Evolutionary conservation across 2,888 invertebrate genomes (phyloP).

Genomic region (Acrocera orbiculus): DNA sequence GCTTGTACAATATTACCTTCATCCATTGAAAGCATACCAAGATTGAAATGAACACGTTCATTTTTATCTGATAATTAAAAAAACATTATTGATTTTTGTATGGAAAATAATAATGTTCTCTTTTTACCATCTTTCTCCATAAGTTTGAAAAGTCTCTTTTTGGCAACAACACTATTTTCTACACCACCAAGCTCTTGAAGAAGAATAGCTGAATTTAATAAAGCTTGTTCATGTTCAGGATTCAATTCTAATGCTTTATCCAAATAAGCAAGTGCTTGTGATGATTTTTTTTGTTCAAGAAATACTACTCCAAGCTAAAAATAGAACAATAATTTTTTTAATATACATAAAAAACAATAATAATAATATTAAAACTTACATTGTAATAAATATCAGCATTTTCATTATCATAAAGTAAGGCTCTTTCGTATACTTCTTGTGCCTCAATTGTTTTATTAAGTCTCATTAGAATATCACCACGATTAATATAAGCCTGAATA

Average conservation of each 20-base stretch:
- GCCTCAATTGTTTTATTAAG: slow-evolving; percentile 87
- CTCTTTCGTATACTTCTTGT: slow-evolving; percentile 84
- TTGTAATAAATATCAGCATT: slow-evolving; percentile 93
- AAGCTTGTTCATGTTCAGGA: slow-evolving; percentile 87
- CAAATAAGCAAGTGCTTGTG: slow-evolving; percentile 77
- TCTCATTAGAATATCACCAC: slow-evolving; percentile 90
- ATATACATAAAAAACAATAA: slow-evolving; percentile 3
- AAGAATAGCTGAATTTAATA: slow-evolving; percentile 87
- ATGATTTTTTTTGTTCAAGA: slow-evolving; percentile 78
- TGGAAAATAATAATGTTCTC: background rate
- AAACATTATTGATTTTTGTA: background rate
- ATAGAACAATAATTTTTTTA: slow-evolving; percentile 18
- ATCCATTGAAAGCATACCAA: slow-evolving; percentile 95
- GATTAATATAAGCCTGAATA: slow-evolving; percentile 72
- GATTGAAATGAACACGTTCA: slow-evolving; percentile 84
- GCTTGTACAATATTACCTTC: slow-evolving; percentile 76
- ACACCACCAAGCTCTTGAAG: slow-evolving; percentile 76
- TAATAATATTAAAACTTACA: slow-evolving; percentile 38
- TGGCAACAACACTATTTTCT: slow-evolving; percentile 59
- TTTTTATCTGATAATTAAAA: slow-evolving; percentile 45
- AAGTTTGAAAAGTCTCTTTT: slow-evolving; percentile 64
- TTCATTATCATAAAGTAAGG: slow-evolving; percentile 78
- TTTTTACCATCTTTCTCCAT: slow-evolving; percentile 48
- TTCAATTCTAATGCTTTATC: slow-evolving; percentile 84
- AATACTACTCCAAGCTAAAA: slow-evolving; percentile 78